A percentile compares a stretch with the other conserved stretches of the same genome.
These are phyloP conservation scores for Aythya fuligula DNA, from an alignment of 2,797 vertebrate species.

Conservation along the genomic window DNA sequence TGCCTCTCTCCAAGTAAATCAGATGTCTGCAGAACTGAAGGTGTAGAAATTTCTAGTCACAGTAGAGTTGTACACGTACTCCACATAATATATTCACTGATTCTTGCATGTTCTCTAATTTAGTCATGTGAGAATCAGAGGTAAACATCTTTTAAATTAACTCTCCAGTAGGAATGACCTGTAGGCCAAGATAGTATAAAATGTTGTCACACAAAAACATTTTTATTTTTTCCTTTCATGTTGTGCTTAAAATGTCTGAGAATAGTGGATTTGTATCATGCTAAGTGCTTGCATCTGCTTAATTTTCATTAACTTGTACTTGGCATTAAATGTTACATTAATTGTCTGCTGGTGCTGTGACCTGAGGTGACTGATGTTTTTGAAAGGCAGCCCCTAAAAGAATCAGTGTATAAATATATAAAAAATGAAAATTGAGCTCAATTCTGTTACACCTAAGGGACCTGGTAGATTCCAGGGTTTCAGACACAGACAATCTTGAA, in stretches of 20 bases:
- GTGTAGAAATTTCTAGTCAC: not conserved
- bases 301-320: not conserved
- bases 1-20: not conserved
- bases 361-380: constrained; percentile 43
- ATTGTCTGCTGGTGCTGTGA: not conserved
- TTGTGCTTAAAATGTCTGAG: not conserved
- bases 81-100: not conserved
- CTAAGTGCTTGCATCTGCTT: constrained; percentile 1
- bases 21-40: not conserved
- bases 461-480: not conserved
- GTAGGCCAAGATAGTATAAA: not conserved
- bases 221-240: not conserved
- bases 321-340: not conserved
- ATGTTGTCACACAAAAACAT: not conserved
- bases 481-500: not conserved
- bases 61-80: not conserved
- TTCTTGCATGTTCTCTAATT: not conserved
- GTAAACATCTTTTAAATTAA: not conserved
- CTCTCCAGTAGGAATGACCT: not conserved
- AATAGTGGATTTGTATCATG: not conserved
- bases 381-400: not conserved
- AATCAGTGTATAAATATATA: not conserved
- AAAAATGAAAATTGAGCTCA: not conserved
- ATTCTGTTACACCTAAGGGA: not conserved
- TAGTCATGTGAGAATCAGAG: not conserved